Conservation (phyloP, 2,888 invertebrate species). For the Ypsolopha sequella region DNA sequence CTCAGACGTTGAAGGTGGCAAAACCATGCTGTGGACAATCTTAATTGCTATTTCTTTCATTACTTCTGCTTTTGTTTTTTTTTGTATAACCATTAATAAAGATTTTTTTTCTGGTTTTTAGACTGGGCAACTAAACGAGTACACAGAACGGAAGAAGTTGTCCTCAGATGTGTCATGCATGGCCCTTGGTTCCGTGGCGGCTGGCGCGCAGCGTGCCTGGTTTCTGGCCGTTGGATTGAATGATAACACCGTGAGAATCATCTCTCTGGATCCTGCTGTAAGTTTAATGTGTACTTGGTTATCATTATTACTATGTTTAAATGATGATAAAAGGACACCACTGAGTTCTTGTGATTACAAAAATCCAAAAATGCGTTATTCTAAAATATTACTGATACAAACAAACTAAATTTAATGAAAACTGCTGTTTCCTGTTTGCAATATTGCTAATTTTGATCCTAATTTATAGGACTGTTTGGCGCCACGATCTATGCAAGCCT, state of each 20-base stretch:
- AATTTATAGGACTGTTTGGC: conserved; percentile 86
- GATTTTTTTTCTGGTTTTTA: conserved; percentile 44
- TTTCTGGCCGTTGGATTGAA: conserved; percentile 96
- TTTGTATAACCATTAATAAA: conserved; percentile 10
- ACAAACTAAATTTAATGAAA: background rate
- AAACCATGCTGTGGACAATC: conserved; percentile 79
- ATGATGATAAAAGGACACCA: conserved; percentile 70
- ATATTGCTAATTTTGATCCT: background rate
- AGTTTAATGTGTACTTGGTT: conserved; percentile 23
- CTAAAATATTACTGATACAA: conserved; percentile 21
- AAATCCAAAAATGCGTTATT: conserved; percentile 66
- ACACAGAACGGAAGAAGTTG: conserved; percentile 97
- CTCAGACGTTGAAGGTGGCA: conserved; percentile 75
- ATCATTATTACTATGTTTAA: background rate
- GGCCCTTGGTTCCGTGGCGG: conserved; percentile 95
- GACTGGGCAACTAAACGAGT: conserved; percentile 98
- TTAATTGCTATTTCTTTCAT: conserved; percentile 2
- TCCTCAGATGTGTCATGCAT: conserved; percentile 98
- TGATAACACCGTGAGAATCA: conserved; percentile 97
- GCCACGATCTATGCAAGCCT: conserved; percentile 95
- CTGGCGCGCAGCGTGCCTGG: conserved; percentile 94
- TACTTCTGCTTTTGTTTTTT: conserved; percentile 6
- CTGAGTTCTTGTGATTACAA: conserved; percentile 62
- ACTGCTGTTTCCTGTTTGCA: background rate
- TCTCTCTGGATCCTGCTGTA: conserved; percentile 94